Base-by-base conservation (phyloP, 1,140 invertebrate genomes). In the Drosophila pallidifrons region DNA sequence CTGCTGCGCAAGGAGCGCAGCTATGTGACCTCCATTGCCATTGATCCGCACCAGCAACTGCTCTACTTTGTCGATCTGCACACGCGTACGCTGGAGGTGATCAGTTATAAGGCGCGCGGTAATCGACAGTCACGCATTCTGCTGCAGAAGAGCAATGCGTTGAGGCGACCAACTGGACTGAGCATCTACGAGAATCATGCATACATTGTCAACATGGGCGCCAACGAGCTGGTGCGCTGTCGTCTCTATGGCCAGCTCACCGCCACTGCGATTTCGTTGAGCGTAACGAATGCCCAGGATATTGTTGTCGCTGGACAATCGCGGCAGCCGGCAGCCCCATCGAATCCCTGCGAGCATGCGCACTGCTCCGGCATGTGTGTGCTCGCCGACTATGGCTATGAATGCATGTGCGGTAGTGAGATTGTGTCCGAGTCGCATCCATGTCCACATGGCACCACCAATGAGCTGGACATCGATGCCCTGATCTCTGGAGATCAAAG, bases 51-150 rank as follows among this genome's bases (percentile, higher is more conserved):
- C 65, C 95, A 94, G 66, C 93, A 94, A 67, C 82, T 93, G 43
- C 80, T 98, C 1, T 98, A 97, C 85, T 96, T 95, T 91, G 93
- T 94, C 0, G 96, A 97, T 87, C 92, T 94, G 70, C 94, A 94
- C 88, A 83, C 87, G 8, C 94, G 94, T 60, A 93, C 93, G 6
- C 94, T 98, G 15, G 94, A 95, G 82, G 93, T 93, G 55, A 93
- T 95, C n/a, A 93, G 94, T 68, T 94, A 96, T 11, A 41, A 35
- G 0, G 5, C n/a, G 6, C 65, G 63, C 7, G 94, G 96, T 57
- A 95, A 5, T 3, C 41, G 92, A 2, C 93, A 94, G 45, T 92
- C 95, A 10, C 92, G 93, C 60, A 72, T 94, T 1, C 92, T 96
- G 2, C 75, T 93, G 5, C 67, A 91, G n/a, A 90, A 94, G 30